phyloP scores from a whole-genome alignment of 2,797 vertebrate genomes.

The Discoglossus pictus region DNA sequence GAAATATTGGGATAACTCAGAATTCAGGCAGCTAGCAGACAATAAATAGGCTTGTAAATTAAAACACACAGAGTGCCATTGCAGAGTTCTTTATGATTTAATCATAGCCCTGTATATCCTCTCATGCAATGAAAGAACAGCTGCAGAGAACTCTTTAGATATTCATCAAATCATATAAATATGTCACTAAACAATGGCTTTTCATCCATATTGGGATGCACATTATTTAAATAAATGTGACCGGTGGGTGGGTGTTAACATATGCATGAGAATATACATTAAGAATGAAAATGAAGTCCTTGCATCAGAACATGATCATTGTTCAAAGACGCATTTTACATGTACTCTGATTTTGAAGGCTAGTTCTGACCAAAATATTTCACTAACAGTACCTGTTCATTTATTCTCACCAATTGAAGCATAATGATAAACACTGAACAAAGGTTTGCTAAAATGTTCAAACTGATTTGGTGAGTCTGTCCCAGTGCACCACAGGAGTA shows the following conservation, averaged over 20 bases:
- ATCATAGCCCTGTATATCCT: slow-evolving; percentile 36
- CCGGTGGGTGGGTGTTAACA: slow-evolving; percentile 25
- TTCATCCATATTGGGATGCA: slow-evolving; percentile 43
- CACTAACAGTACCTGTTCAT: too few relatives aligned
- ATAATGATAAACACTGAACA: too few relatives aligned
- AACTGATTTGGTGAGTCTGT: too few relatives aligned
- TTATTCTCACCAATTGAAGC: too few relatives aligned
- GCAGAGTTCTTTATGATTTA: slow-evolving; percentile 35
- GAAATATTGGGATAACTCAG: slow-evolving; percentile 12
- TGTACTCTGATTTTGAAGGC: not conserved
- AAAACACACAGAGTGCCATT: slow-evolving; percentile 39
- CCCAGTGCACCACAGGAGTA: too few relatives aligned
- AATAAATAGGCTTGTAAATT: slow-evolving; percentile 49
- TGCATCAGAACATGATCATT: slow-evolving; percentile 22
- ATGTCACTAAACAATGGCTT: slow-evolving; percentile 39
- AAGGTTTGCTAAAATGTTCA: too few relatives aligned
- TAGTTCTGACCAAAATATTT: not conserved
- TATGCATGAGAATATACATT: slow-evolving; percentile 33
- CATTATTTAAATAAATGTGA: slow-evolving; percentile 50
- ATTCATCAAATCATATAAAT: slow-evolving; percentile 47
- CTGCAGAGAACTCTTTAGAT: slow-evolving; percentile 40
- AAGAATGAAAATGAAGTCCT: slow-evolving; percentile 27
- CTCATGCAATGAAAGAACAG: slow-evolving; percentile 38
- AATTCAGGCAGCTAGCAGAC: slow-evolving; percentile 41
- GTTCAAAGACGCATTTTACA: slow-evolving; percentile 19